Base-by-base conservation (phyloP, 1,140 invertebrate species). In the Sitophilus oryzae region DNA sequence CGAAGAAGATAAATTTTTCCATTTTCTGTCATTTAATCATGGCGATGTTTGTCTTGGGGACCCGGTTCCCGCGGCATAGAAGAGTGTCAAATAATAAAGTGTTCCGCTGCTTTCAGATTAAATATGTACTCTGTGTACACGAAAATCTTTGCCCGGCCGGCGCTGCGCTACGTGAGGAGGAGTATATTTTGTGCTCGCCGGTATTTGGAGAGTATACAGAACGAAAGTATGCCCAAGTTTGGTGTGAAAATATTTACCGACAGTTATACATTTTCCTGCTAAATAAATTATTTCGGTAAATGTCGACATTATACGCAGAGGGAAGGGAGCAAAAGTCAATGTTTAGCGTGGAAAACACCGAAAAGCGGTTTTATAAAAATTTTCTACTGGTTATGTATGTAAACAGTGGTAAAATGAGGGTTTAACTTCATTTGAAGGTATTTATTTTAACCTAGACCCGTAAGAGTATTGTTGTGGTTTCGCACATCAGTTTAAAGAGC, bases 281-380 rank as follows among this genome's bases (percentile, higher is more conserved):
- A 70, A 70, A 70, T 70, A 70, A 70, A 70, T 70, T 69, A 70
- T 70, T 70, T 69, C 67, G 65, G 68, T 70, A 70, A 70, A 69
- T 68, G 68, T 67, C 66, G 65, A 64, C 60, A 58, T 67, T 66
- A 64, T 61, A 61, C 61, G 61, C 58, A 59, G 38, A 36, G 62
- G 60, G 60, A 61, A 68, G 66, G 63, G 66, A 66, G 63, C 66
- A 61, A 66, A 69, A 69, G 68, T 67, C 66, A 70, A 70, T 70
- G 68, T 70, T 70, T 69, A 64, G 64, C 35, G 42, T 34, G 44
- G 21, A 16, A 20, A 25, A 55, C 25, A 42, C 35, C 43, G 52
- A 55, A 55, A 55, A 55, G 41, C 46, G 43, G 52, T 55, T 56
- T 56, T 56, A 56, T 56, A 45, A 50, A 49, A 34, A 42, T 56